Evolutionary conservation across 2,888 invertebrate genomes (phyloP), one percentile per base, ranked within the genome.

Genomic region (Torymus aiolomorphi): DNA sequence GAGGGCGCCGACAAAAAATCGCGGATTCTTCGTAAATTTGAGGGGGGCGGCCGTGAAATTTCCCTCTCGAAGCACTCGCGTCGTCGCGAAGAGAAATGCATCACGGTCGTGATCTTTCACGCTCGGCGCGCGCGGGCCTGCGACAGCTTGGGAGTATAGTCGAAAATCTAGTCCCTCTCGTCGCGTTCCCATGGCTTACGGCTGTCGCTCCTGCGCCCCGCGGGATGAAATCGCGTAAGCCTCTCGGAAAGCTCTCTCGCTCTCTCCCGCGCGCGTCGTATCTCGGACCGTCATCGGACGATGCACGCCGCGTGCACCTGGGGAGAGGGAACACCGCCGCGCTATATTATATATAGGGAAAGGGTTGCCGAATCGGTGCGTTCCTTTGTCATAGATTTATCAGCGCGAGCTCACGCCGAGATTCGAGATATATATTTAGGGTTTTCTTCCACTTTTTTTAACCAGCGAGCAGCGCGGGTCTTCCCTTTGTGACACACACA

Each of bases 21-120:
- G 80, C 78, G 78, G 75, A 78, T 81, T 75, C 76, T 76, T 78
- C 76, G 24, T 24, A 81, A 81, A 78, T 81, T 78, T 78, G 70
- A 56, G 62, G 71, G 76, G 72, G 62, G 61, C 72, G 65, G 56
- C 76, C 56, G 65, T 78, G 73, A 78, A 78, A 78, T 81, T 76
- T 78, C 76, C 78, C 78, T 81, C 76, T 73, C 76, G 54, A 70
- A 75, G 63, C 69, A n/a, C 73, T 54, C 52, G 31, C 8, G 56
- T 5, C n/a, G n/a, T n/a, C n/a, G 14, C 42, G 61, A 52, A 12
- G 18, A 65, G 61, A 73, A 61, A 72, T 57, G 13, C 61, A 52
- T 18, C 75, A n/a, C 31, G 10, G 69, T 59, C 67, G 16, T 71
- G 71, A 67, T 80, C 73, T 73, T 80, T 80, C 80, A 80, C 80